Percentiles rank a stretch among this genome's conserved stretches.
phyloP scores from a whole-genome alignment of 2,113 vertebrate genomes.

The Hippocampus comes region DNA sequence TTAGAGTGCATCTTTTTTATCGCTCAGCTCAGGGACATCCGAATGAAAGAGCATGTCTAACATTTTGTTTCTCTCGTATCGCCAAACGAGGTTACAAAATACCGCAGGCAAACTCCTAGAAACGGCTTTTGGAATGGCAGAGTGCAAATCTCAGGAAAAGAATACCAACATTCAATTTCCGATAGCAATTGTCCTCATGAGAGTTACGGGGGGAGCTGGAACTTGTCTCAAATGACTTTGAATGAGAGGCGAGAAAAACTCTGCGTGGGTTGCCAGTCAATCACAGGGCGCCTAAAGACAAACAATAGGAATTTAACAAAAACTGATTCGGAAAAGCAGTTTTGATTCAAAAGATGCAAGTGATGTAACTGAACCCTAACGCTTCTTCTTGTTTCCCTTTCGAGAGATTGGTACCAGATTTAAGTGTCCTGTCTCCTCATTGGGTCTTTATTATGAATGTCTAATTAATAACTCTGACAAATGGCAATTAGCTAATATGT shows the following conservation, averaged over 20 bases:
- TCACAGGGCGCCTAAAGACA: neutral
- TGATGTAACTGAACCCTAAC: too few species aligned
- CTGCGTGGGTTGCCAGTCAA: neutral
- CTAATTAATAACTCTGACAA: too few species aligned
- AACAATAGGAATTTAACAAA: too few species aligned
- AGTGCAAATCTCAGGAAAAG: neutral
- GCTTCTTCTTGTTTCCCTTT: too few species aligned
- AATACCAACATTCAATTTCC: neutral
- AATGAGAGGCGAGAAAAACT: neutral
- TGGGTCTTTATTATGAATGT: too few species aligned
- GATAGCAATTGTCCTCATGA: neutral
- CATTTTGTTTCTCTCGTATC: neutral
- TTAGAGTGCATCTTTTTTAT: slow-evolving; percentile 12
- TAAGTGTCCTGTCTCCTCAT: too few species aligned
- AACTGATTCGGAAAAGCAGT: too few species aligned
- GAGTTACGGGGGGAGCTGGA: neutral
- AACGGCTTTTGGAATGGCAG: neutral
- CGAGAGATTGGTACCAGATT: too few species aligned
- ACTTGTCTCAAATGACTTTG: neutral
- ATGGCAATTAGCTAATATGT: too few species aligned
- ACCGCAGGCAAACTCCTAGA: neutral
- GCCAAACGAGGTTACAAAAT: neutral
- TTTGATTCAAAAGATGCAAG: too few species aligned
- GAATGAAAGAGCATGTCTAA: slow-evolving; percentile 1
- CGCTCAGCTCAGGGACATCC: slow-evolving; percentile 2